Evolutionary conservation across 2,797 vertebrate genomes (phyloP).

Genomic region (Etheostoma perlongum): DNA sequence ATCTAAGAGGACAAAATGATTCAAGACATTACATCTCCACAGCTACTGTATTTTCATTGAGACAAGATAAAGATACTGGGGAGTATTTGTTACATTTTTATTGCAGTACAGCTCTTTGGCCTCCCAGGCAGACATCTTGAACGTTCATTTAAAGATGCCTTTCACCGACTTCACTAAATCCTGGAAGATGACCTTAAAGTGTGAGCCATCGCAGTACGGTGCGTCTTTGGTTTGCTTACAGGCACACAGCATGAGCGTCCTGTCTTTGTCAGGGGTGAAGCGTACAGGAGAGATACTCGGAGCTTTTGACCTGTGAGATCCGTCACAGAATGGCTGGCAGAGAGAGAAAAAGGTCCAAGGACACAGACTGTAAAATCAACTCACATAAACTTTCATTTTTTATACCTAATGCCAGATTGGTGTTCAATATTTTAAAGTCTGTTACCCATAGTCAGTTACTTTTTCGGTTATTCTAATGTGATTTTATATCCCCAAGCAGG

Average conservation of each 20-base stretch:
- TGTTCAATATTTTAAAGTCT: neutral
- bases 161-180: conserved; percentile 67
- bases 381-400: neutral
- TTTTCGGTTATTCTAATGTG: neutral
- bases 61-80: too few relatives aligned
- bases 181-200: conserved; percentile 74
- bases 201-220: conserved; percentile 89
- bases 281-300: conserved; percentile 82
- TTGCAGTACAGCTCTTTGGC: neutral
- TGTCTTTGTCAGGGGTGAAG: conserved; percentile 81
- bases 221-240: conserved; percentile 87
- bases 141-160: conserved; percentile 69
- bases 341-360: neutral
- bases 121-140: neutral
- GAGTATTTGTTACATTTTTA: neutral
- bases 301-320: conserved; percentile 81
- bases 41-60: neutral
- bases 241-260: conserved; percentile 81
- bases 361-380: neutral
- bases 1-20: neutral
- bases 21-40: neutral
- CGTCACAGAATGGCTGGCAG: conserved; percentile 90
- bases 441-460: neutral
- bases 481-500: neutral
- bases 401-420: neutral